phyloP scores from a whole-genome alignment of 2,797 vertebrate genomes.

The Cichlasoma orientale region DNA sequence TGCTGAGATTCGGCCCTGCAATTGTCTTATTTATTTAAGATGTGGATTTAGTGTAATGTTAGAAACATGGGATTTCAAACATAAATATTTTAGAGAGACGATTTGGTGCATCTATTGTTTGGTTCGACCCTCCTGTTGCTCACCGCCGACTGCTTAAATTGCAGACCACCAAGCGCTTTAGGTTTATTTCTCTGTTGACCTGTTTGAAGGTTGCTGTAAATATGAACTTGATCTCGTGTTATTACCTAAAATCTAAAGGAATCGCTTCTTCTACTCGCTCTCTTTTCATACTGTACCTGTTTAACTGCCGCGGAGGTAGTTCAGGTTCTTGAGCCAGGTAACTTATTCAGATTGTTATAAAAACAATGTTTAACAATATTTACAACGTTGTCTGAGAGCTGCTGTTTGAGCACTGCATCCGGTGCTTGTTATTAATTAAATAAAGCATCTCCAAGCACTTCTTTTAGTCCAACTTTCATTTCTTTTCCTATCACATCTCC shows the following conservation, averaged over 20 bases:
- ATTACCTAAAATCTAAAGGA: not conserved
- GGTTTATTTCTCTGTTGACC: not conserved
- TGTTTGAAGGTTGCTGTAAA: not conserved
- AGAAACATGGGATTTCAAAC: conserved; percentile 28
- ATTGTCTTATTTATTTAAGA: conserved; percentile 16
- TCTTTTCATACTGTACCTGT: not conserved
- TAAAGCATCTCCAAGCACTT: not conserved
- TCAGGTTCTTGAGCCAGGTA: not conserved
- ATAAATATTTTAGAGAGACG: conserved; percentile 14
- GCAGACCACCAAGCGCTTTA: not conserved
- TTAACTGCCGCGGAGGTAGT: too few relatives aligned
- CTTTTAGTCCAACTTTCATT: not conserved
- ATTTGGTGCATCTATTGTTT: conserved; percentile 28
- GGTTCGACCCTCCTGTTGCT: not conserved
- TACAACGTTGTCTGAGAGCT: not conserved
- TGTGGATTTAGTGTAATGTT: conserved; percentile 14
- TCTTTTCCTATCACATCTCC: not conserved
- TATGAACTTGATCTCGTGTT: not conserved
- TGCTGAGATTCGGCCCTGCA: conserved; percentile 6
- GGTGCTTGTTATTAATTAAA: not conserved
- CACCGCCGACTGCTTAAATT: not conserved
- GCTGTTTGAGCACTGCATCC: not conserved
- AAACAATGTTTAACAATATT: not conserved
- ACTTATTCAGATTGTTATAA: not conserved
- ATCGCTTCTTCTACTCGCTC: rapidly evolving